Conservation (phyloP, 2,888 invertebrate species). For the Horisme vitalbata region DNA sequence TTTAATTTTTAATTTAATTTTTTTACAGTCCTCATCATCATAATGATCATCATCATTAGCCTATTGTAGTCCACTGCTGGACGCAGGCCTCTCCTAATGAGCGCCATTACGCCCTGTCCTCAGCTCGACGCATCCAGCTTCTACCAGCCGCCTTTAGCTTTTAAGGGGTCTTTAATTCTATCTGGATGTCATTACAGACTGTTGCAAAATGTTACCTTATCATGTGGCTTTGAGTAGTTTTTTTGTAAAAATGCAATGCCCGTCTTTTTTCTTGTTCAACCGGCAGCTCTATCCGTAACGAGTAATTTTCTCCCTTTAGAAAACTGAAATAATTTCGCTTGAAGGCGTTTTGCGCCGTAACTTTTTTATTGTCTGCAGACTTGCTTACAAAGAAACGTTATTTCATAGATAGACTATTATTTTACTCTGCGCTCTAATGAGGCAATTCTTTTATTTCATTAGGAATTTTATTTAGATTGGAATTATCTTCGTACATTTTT, state of each 20-base stretch:
- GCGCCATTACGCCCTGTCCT: too few relatives aligned
- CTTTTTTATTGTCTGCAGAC: conserved; percentile 46
- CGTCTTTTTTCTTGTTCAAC: not conserved
- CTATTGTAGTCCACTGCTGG: too few relatives aligned
- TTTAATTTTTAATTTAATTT: too few relatives aligned
- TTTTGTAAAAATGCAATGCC: not conserved
- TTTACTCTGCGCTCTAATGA: conserved; percentile 25
- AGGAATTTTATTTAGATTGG: conserved; percentile 13
- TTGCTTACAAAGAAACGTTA: conserved; percentile 39
- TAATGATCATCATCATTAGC: too few relatives aligned
- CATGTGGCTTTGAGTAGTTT: too few relatives aligned
- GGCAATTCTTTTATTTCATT: conserved; percentile 10
- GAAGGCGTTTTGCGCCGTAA: conserved; percentile 42
- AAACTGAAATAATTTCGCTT: conserved; percentile 48
- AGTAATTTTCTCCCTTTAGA: conserved; percentile 44
- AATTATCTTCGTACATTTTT: conserved; percentile 14
- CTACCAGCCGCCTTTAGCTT: too few relatives aligned
- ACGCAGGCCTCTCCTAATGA: too few relatives aligned
- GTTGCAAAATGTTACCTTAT: too few relatives aligned
- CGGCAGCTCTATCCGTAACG: conserved; percentile 26
- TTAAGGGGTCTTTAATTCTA: too few relatives aligned
- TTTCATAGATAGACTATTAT: conserved; percentile 25
- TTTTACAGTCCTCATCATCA: too few relatives aligned
- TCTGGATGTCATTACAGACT: too few relatives aligned
- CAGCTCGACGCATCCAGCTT: too few relatives aligned